Evolutionary conservation across 2,797 vertebrate species (phyloP).

Genomic region (Echiichthys vipera): DNA sequence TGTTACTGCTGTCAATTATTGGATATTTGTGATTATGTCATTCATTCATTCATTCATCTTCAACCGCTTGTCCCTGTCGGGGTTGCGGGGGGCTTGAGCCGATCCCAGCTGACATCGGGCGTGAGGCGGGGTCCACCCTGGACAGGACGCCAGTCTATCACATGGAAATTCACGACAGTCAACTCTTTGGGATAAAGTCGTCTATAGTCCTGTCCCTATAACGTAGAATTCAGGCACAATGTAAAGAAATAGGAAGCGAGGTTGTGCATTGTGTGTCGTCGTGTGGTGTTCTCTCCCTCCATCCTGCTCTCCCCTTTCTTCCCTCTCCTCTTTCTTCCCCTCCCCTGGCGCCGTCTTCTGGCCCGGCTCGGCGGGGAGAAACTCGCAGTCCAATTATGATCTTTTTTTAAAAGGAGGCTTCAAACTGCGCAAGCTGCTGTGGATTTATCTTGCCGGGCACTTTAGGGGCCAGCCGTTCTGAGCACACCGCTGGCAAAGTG

Average conservation of each 20-base stretch:
- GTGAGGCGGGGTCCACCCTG: no score
- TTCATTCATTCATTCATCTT: no score
- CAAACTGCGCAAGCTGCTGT: slow-evolving; percentile 37
- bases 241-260: slow-evolving; percentile 15
- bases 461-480: slow-evolving; percentile 32
- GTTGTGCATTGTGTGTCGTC: neutral
- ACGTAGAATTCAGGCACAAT: slow-evolving; percentile 1
- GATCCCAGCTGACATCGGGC: no score
- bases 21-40: no score
- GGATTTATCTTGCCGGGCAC: slow-evolving; percentile 43
- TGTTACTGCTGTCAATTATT: no score
- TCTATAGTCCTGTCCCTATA: no score
- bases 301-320: slow-evolving; percentile 3
- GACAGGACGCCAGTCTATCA: no score
- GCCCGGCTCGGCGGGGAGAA: slow-evolving; percentile 1
- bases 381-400: slow-evolving; percentile 20
- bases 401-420: slow-evolving; percentile 48
- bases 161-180: no score
- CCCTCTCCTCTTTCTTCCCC: neutral
- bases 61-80: no score
- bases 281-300: neutral
- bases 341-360: slow-evolving; percentile 3
- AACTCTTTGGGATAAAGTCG: no score
- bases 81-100: no score
- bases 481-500: slow-evolving; percentile 41